Base-by-base conservation (phyloP, 2,797 vertebrate species). In the Tapera naevia region DNA sequence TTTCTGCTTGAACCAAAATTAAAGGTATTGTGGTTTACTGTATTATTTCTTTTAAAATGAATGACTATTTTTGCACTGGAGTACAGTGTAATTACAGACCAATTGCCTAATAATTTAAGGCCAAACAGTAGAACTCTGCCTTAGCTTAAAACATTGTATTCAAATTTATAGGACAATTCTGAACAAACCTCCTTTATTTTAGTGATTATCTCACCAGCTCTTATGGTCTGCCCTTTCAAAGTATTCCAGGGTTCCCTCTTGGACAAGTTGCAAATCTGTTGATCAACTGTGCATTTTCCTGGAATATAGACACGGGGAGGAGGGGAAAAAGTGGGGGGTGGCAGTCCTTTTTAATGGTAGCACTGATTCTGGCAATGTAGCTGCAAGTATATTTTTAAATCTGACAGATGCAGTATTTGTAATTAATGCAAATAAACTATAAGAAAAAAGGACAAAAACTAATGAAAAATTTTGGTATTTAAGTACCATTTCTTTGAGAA, bases 101-200 rank as follows among this genome's bases (percentile, higher is more conserved):
- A 57, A 35, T 73, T 85, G 93, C 53, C 37, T 43, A 73, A 37
- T 57, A 48, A 37, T 60, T 73, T 32, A 80, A 60, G 51, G 35
- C 21, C 69, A 51, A 80, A 27, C 39, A 75, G 56, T 84, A 89
- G 62, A 94, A 54, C 60, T 89, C 70, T 83, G 32, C 69, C 76
- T 96, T 95, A 88, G 32, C 88, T 94, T 91, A 87, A 94, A 93
- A 79, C 67, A 69, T 91, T 66, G 69, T 61, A 35, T 69, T 83
- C 11, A 64, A 82, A 89, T 90, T 90, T 90, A 83, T 91, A 92
- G 85, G 62, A 83, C 62, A 87, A 35, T 91, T 91, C 48, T 84
- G 67, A 84, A 93, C 58, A 95, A 95, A 64, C 78, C 57, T 24
- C 56, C 80, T 54, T 23, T 73, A 17, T 80, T 88, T 85, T 66